Conservation (phyloP, 2,113 vertebrate species). For the Bettongia penicillata region DNA sequence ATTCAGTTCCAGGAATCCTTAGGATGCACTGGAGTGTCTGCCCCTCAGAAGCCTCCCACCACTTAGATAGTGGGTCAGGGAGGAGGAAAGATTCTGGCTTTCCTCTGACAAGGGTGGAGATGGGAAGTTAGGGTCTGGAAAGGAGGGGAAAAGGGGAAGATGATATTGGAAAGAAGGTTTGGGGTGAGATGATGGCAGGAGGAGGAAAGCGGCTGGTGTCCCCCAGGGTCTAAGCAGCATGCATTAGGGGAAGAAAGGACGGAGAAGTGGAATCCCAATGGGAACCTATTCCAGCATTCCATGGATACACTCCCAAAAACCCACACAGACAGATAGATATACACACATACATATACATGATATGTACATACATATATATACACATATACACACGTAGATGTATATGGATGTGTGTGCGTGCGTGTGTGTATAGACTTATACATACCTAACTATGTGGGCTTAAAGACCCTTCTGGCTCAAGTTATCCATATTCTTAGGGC, state of each 20-base stretch:
- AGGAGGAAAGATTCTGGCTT: background rate
- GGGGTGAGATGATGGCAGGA: background rate
- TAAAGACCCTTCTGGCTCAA: background rate
- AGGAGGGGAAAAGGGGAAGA: background rate
- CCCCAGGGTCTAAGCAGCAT: background rate
- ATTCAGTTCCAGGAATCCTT: background rate
- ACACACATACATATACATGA: rapidly evolving
- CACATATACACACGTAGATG: rapidly evolving
- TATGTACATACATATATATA: rapidly evolving
- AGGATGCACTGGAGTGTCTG: background rate
- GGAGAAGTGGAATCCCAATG: background rate
- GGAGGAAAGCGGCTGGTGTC: background rate
- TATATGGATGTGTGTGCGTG: too few species aligned
- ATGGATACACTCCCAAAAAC: background rate
- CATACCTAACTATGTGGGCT: background rate
- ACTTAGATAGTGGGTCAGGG: background rate
- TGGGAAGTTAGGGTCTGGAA: rapidly evolving
- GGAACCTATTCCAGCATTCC: background rate
- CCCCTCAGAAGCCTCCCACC: background rate
- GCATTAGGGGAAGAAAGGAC: rapidly evolving
- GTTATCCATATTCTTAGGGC: background rate
- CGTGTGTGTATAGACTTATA: background rate
- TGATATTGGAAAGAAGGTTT: background rate
- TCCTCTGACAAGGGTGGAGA: background rate
- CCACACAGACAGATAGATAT: background rate